Percentiles rank a stretch among this genome's conserved stretches.
phyloP scores from a whole-genome alignment of 2,113 vertebrate genomes.

The Ia io region DNA sequence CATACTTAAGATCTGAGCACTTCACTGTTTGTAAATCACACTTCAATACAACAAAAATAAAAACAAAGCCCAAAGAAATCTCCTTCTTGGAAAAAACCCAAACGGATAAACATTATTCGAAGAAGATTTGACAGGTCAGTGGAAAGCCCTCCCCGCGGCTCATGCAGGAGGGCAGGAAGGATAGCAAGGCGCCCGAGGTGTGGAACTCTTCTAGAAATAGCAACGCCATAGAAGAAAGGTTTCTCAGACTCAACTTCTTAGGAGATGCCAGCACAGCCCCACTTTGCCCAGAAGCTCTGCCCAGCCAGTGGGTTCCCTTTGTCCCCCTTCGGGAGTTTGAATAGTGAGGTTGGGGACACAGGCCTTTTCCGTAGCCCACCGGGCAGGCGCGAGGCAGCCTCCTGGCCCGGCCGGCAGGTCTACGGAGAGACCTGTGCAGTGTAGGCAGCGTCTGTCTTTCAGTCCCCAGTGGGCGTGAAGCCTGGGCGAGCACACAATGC shows the following conservation, averaged over 20 bases:
- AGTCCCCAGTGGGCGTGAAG: background rate
- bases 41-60: background rate
- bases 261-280: background rate
- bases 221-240: background rate
- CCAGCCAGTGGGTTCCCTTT: background rate
- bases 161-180: background rate
- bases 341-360: too few species aligned
- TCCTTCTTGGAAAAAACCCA: background rate
- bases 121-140: conserved; percentile 8
- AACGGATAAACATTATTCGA: background rate
- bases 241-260: background rate
- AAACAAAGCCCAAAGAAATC: background rate
- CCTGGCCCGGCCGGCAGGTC: background rate
- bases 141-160: background rate
- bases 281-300: background rate
- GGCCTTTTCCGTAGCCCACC: background rate
- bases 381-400: background rate
- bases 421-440: background rate
- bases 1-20: background rate
- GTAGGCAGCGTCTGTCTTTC: background rate
- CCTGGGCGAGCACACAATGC: background rate
- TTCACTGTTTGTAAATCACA: background rate
- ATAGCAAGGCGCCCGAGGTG: background rate
- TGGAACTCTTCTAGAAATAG: background rate
- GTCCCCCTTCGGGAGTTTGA: background rate